Evolutionary conservation across 1,140 invertebrate species (phyloP), one percentile per base, ranked within the genome.

Genomic region (Leptinotarsa undecemlineata): DNA sequence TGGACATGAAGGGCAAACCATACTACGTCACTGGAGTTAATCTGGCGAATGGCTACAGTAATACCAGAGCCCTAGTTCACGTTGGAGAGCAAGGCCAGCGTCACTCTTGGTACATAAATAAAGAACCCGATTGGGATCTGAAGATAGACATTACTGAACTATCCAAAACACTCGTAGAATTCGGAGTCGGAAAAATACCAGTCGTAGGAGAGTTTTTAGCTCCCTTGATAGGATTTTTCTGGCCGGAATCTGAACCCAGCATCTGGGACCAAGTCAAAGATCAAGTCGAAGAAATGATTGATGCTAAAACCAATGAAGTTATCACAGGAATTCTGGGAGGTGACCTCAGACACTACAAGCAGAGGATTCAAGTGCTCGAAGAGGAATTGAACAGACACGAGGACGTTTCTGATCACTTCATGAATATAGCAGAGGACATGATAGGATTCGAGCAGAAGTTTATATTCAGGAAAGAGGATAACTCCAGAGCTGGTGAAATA

Each of bases 231-330:
- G 26, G 51, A 20, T 33, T 20, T 3, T 71, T 71, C 23, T 71
- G 68, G 68, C 68, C 68, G 4, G 48, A 51, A 11, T 13, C n/a
- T 17, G 26, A 71, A 33, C 17, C 47, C 2, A 71, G 48, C 23
- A 47, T 71, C 6, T 71, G 68, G 68, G 68, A 71, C 17, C 68
- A 71, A 21, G 23, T 71, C 48, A 48, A 60, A 57, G 48, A 71
- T 57, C 42, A 71, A 33, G 68, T 71, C 19, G 51, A 20, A 8
- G 19, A 19, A 2, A 21, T 71, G 20, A 20, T 71, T 15, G 68
- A 71, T 11, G 3, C 33, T 15, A 71, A 71, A 57, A 57, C 47
- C 15, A 19, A 17, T 11, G 47, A 71, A 23, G 48, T 47, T 23
- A 23, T 23, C 21, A 23, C 21, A 23, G 21, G 21, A 23, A 23